phyloP scores from a whole-genome alignment of 2,888 invertebrate genomes.

The Spicauda simplicius region DNA sequence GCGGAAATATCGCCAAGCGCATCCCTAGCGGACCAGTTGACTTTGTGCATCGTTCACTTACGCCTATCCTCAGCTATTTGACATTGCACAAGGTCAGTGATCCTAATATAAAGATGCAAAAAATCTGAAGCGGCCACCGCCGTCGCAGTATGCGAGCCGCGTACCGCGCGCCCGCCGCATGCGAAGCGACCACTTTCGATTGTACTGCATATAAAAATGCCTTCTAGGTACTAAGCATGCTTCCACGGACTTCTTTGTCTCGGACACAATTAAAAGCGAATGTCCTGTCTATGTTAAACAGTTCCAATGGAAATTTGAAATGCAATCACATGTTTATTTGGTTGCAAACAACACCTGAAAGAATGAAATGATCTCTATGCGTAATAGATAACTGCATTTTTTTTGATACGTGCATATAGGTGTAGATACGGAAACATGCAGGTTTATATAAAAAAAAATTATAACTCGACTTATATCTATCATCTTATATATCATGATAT shows the following conservation, averaged over 20 bases:
- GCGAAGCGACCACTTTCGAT: conserved; percentile 76
- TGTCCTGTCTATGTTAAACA: conserved; percentile 37
- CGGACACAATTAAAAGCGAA: conserved; percentile 37
- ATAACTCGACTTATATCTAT: too few species aligned
- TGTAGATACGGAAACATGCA: too few species aligned
- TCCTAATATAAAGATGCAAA: conserved; percentile 82
- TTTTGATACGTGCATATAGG: too few species aligned
- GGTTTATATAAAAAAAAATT: too few species aligned
- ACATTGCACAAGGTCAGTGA: conserved; percentile 84
- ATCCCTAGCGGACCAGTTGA: conserved; percentile 49
- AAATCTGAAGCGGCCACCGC: conserved; percentile 49
- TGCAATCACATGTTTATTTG: conserved; percentile 1
- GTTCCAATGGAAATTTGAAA: conserved; percentile 24
- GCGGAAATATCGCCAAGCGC: conserved; percentile 40
- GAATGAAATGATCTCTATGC: too few species aligned
- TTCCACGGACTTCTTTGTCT: conserved; percentile 38
- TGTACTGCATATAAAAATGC: conserved; percentile 61
- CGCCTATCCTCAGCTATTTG: conserved; percentile 74
- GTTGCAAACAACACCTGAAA: neutral
- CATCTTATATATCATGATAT: too few species aligned
- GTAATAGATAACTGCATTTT: too few species aligned
- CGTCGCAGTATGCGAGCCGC: conserved; percentile 57
- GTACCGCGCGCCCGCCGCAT: conserved; percentile 65
- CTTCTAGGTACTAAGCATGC: conserved; percentile 46
- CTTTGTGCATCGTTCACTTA: conserved; percentile 52